These are phyloP conservation scores for Euzetes globulus DNA, from an alignment of 2,888 invertebrate genomes.

Conservation along the genomic window DNA sequence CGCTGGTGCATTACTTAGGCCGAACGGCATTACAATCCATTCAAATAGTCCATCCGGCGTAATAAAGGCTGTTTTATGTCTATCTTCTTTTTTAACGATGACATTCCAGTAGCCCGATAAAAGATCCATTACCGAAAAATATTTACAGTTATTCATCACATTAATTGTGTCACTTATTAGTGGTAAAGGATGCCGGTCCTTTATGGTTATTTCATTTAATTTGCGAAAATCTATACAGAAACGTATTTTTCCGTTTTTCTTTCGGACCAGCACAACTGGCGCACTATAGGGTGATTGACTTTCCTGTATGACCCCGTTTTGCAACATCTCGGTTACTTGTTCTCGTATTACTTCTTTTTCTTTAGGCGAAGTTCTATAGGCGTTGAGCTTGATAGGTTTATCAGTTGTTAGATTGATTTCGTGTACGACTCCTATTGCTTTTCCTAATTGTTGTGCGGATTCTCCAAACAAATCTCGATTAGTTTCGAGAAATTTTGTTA, in stretches of 20 bases:
- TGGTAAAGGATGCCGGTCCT: constrained; percentile 38
- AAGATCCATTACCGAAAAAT: constrained; percentile 29
- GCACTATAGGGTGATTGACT: neutral
- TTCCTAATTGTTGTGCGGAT: neutral
- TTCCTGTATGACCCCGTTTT: neutral
- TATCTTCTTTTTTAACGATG: neutral
- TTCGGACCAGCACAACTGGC: constrained; percentile 15
- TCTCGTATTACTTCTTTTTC: neutral
- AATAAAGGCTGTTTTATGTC: constrained; percentile 34
- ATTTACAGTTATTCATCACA: neutral
- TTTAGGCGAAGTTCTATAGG: neutral
- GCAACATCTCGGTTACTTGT: neutral
- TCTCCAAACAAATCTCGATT: neutral
- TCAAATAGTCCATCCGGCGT: constrained; percentile 32
- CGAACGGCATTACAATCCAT: constrained; percentile 35
- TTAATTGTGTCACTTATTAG: neutral
- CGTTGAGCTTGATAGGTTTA: neutral
- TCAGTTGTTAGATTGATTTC: neutral
- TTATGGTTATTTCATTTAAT: constrained; percentile 22
- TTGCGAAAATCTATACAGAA: constrained; percentile 29
- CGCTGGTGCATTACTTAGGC: constrained; percentile 29
- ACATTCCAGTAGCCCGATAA: constrained; percentile 28
- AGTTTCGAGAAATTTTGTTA: neutral
- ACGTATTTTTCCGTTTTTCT: constrained; percentile 16
- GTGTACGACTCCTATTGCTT: neutral